Percentiles rank a stretch among this genome's conserved stretches.
Evolutionary conservation across 2,888 invertebrate species (phyloP).

Genomic region (Hyposoter dolosus): DNA sequence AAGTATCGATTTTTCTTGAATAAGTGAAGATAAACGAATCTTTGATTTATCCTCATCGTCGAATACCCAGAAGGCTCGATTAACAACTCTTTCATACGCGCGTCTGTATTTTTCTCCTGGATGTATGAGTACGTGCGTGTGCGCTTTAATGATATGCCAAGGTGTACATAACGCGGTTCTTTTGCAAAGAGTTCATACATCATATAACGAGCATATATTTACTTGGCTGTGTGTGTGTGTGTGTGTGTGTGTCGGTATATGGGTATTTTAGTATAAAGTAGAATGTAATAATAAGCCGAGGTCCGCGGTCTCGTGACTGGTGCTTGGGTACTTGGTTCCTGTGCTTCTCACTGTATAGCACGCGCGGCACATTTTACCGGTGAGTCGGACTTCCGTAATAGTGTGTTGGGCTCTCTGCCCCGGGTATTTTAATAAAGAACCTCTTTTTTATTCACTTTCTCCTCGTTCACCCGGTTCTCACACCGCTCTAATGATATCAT

Average conservation of each 20-base stretch:
- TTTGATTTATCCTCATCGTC: conserved; percentile 44
- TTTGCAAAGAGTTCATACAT: conserved; percentile 55
- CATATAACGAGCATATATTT: conserved; percentile 51
- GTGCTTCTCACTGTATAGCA: conserved; percentile 33
- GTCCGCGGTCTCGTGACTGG: conserved; percentile 55
- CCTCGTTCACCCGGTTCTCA: conserved; percentile 74
- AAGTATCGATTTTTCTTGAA: conserved; percentile 30
- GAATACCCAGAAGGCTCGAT: conserved; percentile 35
- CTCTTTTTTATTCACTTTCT: conserved; percentile 78
- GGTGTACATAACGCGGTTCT: conserved; percentile 55
- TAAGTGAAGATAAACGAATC: conserved; percentile 8
- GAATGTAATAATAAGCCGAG: conserved; percentile 66
- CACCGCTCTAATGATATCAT: conserved; percentile 40
- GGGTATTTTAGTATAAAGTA: conserved; percentile 50
- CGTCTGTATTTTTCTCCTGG: conserved; percentile 19
- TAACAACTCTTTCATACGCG: conserved; percentile 16
- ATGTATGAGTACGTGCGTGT: conserved; percentile 18
- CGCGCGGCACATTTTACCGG: conserved; percentile 61
- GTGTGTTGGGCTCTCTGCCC: conserved; percentile 63
- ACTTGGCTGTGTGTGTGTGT: not conserved
- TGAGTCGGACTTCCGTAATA: conserved; percentile 66
- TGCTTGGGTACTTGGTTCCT: conserved; percentile 24
- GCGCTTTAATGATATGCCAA: conserved; percentile 57
- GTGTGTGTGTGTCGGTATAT: not conserved
- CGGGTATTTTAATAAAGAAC: conserved; percentile 83